These are phyloP conservation scores for Masnerella sp. DNA, from an alignment of 2,888 invertebrate species.

Conservation along the genomic window DNA sequence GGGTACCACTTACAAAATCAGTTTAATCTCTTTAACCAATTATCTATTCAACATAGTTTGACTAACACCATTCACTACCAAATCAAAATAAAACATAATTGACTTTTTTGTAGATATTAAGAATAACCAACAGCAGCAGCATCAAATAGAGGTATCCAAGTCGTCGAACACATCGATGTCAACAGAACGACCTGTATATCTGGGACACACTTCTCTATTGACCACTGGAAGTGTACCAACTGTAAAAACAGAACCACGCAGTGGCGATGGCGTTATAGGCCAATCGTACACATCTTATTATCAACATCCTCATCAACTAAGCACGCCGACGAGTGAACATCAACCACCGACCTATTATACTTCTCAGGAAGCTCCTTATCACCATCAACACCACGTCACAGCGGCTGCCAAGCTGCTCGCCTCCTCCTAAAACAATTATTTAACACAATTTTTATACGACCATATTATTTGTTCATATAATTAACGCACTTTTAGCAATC, in stretches of 20 bases:
- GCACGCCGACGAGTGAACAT: constrained; percentile 71
- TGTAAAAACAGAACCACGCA: constrained; percentile 75
- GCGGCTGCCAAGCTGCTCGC: constrained; percentile 91
- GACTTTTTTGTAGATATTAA: constrained; percentile 71
- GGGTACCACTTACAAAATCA: too few species aligned
- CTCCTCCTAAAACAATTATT: constrained; percentile 81
- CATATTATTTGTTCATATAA: not conserved
- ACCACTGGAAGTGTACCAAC: constrained; percentile 76
- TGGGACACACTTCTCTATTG: constrained; percentile 81
- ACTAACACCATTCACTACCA: too few species aligned
- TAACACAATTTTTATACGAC: not conserved
- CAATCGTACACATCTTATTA: constrained; percentile 75
- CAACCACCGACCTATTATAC: constrained; percentile 73
- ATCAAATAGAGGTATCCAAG: constrained; percentile 70
- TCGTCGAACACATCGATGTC: constrained; percentile 68
- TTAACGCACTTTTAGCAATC: too few species aligned
- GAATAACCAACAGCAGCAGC: constrained; percentile 66
- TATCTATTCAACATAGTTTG: too few species aligned
- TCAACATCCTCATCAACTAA: constrained; percentile 76
- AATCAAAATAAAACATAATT: too few species aligned
- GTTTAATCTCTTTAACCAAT: too few species aligned
- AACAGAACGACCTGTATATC: constrained; percentile 76
- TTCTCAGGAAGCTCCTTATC: constrained; percentile 84
- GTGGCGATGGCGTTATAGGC: constrained; percentile 73
- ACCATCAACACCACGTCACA: constrained; percentile 91